Evolutionary conservation across 2,113 vertebrate genomes (phyloP).

Genomic region (Numenius arquata): DNA sequence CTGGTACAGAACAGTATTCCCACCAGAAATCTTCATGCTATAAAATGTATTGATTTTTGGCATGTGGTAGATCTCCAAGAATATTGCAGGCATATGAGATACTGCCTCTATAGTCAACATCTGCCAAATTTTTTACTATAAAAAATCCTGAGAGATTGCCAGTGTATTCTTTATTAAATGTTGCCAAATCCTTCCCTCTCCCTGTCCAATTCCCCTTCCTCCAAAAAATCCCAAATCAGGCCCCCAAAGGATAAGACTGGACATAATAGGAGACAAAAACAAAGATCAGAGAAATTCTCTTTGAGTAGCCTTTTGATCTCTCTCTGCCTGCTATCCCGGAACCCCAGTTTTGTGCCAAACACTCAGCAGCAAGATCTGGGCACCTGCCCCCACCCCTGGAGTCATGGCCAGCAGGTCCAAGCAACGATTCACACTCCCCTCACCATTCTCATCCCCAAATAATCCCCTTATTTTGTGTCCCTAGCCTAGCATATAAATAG

Average conservation of each 20-base stretch:
- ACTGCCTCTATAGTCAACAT: background rate
- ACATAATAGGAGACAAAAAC: background rate
- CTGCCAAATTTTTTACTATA: background rate
- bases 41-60: background rate
- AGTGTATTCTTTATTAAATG: background rate
- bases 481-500: background rate
- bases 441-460: background rate
- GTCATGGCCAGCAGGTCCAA: background rate
- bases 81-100: background rate
- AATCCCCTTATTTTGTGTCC: background rate
- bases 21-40: background rate
- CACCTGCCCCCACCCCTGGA: background rate
- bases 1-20: background rate
- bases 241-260: background rate
- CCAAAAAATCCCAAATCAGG: background rate
- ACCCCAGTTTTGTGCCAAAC: background rate
- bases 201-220: background rate
- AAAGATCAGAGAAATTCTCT: slow-evolving; percentile 8
- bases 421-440: background rate
- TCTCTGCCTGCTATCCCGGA: background rate
- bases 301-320: background rate
- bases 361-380: background rate
- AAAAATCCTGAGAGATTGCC: background rate
- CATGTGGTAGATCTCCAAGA: background rate
- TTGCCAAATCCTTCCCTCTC: background rate